Evolutionary conservation across 2,888 invertebrate species (phyloP), one percentile per base, ranked within the genome.

Genomic region (Macroteleia sp.): DNA sequence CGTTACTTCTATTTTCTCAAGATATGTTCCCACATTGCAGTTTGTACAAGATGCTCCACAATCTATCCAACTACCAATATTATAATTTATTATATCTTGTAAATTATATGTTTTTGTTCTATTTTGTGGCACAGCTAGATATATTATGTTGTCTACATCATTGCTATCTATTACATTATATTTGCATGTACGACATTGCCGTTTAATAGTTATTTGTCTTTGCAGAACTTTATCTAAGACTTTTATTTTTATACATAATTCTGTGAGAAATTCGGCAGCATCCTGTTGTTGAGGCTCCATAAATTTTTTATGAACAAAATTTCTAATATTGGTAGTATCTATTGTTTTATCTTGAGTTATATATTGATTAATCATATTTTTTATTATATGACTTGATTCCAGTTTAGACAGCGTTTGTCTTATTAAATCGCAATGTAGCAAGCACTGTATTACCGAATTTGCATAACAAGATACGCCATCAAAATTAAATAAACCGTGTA

Each of bases 31-130:
- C n/a, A n/a, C n/a, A n/a, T n/a, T n/a, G n/a, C n/a, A n/a, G n/a
- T n/a, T n/a, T n/a, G n/a, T n/a, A n/a, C n/a, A n/a, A n/a, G n/a
- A n/a, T n/a, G n/a, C n/a, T n/a, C n/a, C n/a, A n/a, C 9, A 61
- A 87, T 73, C 85, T 85, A 20, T n/a, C n/a, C n/a, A n/a, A n/a
- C n/a, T n/a, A n/a, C 36, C 36, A 34, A 25, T 46, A 12, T 66
- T 56, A 9, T 30, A 42, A 54, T 66, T 28, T 32, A 64, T 22
- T 2, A 52, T 30, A 10, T 32, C 8, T 64, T 64, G 64, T 3
- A 52, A 19, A 17, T 41, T 19, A 28, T 54, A 54, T 1, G 67
- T 56, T 46, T 10, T 39, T 36, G 34, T 46, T 34, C 28, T 54
- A 17, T 56, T 28, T 4, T 2, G 0, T 5, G 64, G 64, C 12